A percentile compares a stretch with the other conserved stretches of the same genome.
Evolutionary conservation across 2,113 vertebrate species (phyloP).

Genomic region (Mormoops blainvillei): DNA sequence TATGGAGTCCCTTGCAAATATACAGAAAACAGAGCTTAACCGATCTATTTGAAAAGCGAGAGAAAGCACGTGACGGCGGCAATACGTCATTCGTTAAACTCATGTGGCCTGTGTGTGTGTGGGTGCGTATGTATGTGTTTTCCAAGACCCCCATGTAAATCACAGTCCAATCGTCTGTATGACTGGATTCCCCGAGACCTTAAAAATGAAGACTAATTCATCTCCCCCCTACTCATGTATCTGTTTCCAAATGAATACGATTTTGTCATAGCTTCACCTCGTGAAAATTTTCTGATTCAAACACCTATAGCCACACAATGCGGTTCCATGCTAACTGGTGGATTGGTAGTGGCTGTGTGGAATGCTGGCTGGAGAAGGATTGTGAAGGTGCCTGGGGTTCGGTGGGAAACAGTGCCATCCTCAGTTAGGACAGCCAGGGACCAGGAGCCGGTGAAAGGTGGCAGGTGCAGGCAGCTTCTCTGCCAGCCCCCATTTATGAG

Average conservation of each 20-base stretch:
- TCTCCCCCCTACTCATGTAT: background rate
- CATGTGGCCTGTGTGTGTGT: background rate
- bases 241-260: background rate
- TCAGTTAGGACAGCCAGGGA: background rate
- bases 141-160: background rate
- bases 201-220: background rate
- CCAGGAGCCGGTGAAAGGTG: background rate
- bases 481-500: background rate
- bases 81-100: constrained; percentile 24
- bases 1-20: background rate
- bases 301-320: background rate
- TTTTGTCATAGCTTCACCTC: background rate
- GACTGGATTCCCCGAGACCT: background rate
- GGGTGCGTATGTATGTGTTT: background rate
- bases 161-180: constrained; percentile 6
- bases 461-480: background rate
- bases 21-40: background rate
- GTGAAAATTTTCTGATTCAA: background rate
- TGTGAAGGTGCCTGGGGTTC: background rate
- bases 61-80: background rate
- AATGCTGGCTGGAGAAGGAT: background rate
- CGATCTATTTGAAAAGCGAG: background rate
- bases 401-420: background rate
- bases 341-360: background rate
- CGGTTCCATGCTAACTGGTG: background rate